phyloP scores from a whole-genome alignment of 2,113 vertebrate species.

The Pygoscelis adeliae region DNA sequence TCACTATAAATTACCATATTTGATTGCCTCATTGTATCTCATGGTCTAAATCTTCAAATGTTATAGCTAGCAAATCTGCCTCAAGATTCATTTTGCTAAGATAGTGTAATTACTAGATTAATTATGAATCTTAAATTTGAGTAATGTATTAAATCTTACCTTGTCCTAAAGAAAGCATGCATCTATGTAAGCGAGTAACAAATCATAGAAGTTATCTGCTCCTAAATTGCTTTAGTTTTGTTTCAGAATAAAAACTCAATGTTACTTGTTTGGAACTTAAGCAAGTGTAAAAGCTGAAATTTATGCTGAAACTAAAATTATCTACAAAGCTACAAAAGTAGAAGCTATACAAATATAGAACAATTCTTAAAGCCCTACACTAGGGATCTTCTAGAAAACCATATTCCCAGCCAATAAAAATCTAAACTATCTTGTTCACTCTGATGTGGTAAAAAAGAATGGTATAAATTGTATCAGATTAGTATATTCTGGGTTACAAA shows the following conservation, averaged over 20 bases:
- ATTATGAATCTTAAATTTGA: not conserved
- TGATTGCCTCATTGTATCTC: not conserved
- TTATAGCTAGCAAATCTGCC: not conserved
- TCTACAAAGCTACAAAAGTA: not conserved
- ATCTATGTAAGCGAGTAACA: not conserved
- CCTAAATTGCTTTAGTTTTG: not conserved
- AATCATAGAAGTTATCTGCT: not conserved
- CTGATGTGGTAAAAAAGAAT: not conserved
- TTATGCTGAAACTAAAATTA: not conserved
- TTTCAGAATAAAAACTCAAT: not conserved
- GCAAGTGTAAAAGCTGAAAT: not conserved
- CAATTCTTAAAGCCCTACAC: not conserved
- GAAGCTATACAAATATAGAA: not conserved
- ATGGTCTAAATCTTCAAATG: not conserved
- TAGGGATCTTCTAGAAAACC: not conserved
- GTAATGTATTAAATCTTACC: not conserved
- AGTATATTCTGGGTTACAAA: not conserved
- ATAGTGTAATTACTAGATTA: not conserved
- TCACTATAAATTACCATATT: not conserved
- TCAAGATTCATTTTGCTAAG: not conserved
- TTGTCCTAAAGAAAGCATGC: not conserved
- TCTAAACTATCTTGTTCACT: not conserved
- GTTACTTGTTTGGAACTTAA: not conserved
- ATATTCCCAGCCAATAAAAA: not conserved
- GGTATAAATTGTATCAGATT: not conserved